phyloP scores from a whole-genome alignment of 2,113 vertebrate genomes.

The Hystrix brachyura region DNA sequence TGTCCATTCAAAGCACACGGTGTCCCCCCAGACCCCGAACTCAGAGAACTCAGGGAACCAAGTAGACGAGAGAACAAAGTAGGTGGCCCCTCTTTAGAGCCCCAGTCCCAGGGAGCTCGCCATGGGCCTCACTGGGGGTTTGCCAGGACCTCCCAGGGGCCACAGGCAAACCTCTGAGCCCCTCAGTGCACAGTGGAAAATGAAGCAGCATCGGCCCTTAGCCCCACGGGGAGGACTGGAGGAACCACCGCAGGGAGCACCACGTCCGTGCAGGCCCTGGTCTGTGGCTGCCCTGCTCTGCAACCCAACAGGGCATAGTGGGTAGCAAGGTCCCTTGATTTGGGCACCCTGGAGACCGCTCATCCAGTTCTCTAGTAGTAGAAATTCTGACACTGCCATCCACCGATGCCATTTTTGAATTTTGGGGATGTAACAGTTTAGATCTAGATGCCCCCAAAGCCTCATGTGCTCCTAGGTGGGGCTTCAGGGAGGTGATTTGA shows the following conservation, averaged over 20 bases:
- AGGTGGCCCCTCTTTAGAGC: not conserved
- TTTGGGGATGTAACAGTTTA: not conserved
- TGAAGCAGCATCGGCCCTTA: too few relatives aligned
- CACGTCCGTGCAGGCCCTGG: not conserved
- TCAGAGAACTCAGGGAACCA: not conserved
- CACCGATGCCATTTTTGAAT: not conserved
- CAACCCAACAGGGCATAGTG: accelerated
- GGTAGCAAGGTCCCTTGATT: not conserved
- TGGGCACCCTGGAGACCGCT: not conserved
- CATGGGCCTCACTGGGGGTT: not conserved
- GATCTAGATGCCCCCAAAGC: not conserved
- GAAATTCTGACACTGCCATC: not conserved
- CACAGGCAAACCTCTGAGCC: not conserved
- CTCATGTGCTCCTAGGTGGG: not conserved
- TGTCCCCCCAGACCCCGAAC: not conserved
- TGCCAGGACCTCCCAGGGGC: not conserved
- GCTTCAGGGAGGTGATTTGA: not conserved
- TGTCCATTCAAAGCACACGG: not conserved
- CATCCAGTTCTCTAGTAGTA: not conserved
- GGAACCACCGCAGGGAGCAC: too few relatives aligned
- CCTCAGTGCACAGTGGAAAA: not conserved
- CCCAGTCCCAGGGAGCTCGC: too few relatives aligned
- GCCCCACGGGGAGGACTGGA: too few relatives aligned
- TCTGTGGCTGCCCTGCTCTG: not conserved
- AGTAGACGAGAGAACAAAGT: not conserved